A percentile compares a stretch with the other conserved stretches of the same genome.
These are phyloP conservation scores for Syrrhaptes paradoxus DNA, from an alignment of 2,113 vertebrate genomes.

Conservation along the genomic window DNA sequence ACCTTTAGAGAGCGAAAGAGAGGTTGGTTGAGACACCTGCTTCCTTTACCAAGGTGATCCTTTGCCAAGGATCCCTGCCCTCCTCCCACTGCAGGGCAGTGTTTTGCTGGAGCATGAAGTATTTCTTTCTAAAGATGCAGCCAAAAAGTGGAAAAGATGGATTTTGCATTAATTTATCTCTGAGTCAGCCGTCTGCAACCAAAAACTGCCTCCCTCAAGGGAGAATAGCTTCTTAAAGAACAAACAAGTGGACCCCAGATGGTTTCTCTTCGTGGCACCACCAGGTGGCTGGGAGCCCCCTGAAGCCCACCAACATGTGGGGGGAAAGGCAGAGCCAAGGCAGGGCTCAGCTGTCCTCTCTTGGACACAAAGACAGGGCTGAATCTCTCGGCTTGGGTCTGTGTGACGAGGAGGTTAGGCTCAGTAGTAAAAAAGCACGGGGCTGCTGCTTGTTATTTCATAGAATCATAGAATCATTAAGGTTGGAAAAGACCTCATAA, in stretches of 20 bases:
- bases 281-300: not conserved
- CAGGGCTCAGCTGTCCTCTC: not conserved
- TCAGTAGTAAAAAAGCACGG: not conserved
- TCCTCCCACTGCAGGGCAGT: conserved; percentile 24
- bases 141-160: not conserved
- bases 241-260: not conserved
- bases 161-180: conserved; percentile 32
- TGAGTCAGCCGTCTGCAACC: not conserved
- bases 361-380: not conserved
- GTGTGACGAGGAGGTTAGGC: not conserved
- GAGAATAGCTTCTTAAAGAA: not conserved
- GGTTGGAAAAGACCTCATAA: not conserved
- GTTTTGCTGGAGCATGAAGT: conserved; percentile 26
- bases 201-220: not conserved
- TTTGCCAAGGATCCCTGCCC: too few species aligned
- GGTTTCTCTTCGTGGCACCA: not conserved
- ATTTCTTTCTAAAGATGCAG: conserved; percentile 24
- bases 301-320: not conserved
- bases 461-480: too few species aligned
- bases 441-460: not conserved
- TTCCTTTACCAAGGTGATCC: conserved; percentile 36
- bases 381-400: not conserved
- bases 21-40: conserved; percentile 14
- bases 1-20: conserved; percentile 78
- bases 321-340: not conserved